Conservation (phyloP, 2,888 invertebrate species). For the Catocala fraxini region DNA sequence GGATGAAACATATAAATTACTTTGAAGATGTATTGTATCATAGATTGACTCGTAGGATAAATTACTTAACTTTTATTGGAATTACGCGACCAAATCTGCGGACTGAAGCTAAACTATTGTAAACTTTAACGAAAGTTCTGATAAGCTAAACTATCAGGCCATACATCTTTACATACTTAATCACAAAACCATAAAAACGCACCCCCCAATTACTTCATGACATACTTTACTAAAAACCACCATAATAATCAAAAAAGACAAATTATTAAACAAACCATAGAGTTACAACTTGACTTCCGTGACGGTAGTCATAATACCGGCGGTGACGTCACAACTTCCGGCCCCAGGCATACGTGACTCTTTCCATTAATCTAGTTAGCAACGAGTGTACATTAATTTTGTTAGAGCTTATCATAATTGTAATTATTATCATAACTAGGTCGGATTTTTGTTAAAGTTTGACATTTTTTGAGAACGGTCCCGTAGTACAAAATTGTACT, state of each 20-base stretch:
- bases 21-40: too few relatives aligned
- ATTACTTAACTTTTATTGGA: too few relatives aligned
- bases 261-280: conserved; percentile 25
- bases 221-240: conserved; percentile 1
- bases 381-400: neutral
- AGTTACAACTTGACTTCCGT: conserved; percentile 43
- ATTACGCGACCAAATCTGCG: too few relatives aligned
- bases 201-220: neutral
- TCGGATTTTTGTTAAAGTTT: conserved; percentile 6
- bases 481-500: neutral
- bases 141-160: too few relatives aligned
- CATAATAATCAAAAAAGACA: neutral
- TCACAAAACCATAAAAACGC: too few relatives aligned
- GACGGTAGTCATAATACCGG: conserved; percentile 42
- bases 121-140: too few relatives aligned
- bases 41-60: too few relatives aligned
- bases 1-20: too few relatives aligned
- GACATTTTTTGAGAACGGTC: neutral
- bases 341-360: conserved; percentile 47
- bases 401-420: conserved; percentile 18
- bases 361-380: conserved; percentile 51
- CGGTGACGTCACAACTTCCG: conserved; percentile 45
- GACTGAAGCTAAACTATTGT: too few relatives aligned
- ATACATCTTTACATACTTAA: too few relatives aligned
- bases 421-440: conserved; percentile 19